These are phyloP conservation scores for Centruroides vittatus DNA, from an alignment of 1,140 invertebrate genomes.

Conservation along the genomic window DNA sequence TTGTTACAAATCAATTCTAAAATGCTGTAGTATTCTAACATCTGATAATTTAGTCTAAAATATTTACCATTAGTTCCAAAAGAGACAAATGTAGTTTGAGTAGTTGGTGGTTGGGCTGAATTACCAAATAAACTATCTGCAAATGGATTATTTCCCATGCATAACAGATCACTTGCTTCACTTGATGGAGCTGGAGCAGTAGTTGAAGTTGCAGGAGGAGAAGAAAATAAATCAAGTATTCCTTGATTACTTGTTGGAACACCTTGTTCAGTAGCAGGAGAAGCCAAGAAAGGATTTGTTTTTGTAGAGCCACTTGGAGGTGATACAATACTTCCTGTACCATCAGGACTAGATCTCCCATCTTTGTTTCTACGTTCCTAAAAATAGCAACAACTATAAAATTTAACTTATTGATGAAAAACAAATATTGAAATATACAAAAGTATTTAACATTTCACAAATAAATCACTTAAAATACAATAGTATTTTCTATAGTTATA, in stretches of 20 bases:
- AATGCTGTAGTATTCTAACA: no score
- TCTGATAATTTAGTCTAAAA: no score
- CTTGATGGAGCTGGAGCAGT: conserved; percentile 18
- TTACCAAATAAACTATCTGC: conserved; percentile 58
- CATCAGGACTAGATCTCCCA: no score
- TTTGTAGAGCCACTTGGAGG: conserved; percentile 40
- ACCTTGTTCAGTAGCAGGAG: conserved; percentile 22
- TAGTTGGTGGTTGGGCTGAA: conserved; percentile 22
- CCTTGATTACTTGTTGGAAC: conserved; percentile 8
- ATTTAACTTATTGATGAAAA: no score
- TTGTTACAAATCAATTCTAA: no score
- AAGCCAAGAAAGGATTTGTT: conserved; percentile 72
- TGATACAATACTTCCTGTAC: background rate
- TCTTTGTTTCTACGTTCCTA: conserved; percentile 19
- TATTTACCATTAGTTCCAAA: conserved; percentile 16
- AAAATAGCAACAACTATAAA: background rate
- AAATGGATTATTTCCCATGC: conserved; percentile 80
- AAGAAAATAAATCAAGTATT: conserved; percentile 26
- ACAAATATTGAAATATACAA: no score
- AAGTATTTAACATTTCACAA: no score
- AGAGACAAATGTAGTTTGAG: conserved; percentile 5
- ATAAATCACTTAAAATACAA: no score
- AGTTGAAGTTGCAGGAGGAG: conserved; percentile 18
- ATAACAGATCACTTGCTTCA: conserved; percentile 67
- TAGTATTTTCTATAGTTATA: no score